Evolutionary conservation across 2,113 vertebrate genomes (phyloP).

Genomic region (Patagioenas fasciata): DNA sequence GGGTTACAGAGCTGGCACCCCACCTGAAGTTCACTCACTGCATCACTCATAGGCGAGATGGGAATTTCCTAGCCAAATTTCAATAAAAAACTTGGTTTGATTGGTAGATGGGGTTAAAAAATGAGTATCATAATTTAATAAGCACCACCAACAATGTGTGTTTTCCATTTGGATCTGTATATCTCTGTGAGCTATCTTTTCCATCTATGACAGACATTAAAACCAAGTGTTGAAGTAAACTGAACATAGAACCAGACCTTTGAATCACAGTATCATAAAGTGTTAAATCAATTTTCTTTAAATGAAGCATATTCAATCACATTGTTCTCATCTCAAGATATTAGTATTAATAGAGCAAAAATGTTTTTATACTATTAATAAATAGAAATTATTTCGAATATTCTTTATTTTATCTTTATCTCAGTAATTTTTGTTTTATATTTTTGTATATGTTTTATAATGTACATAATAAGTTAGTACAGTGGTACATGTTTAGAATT

Average conservation of each 20-base stretch:
- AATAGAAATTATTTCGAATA: not conserved
- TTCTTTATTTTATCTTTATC: not conserved
- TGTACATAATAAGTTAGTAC: not conserved
- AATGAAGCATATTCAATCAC: not conserved
- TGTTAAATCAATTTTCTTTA: not conserved
- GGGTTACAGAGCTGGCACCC: not conserved
- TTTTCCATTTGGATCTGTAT: not conserved
- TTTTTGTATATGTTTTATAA: not conserved
- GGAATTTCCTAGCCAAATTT: not conserved
- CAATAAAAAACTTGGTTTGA: not conserved
- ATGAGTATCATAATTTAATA: not conserved
- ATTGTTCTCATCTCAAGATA: not conserved
- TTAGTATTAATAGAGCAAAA: not conserved
- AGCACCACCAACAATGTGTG: fast-evolving
- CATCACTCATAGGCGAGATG: not conserved
- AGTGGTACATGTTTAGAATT: not conserved
- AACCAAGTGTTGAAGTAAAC: not conserved
- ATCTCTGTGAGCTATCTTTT: not conserved
- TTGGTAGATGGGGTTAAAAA: not conserved
- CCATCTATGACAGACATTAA: not conserved
- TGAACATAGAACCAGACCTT: not conserved
- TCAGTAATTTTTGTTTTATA: not conserved
- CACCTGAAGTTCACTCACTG: not conserved
- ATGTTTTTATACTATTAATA: not conserved
- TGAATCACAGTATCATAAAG: not conserved